Base-by-base conservation (phyloP, 2,797 vertebrate species). In the Dipus sagitta region DNA sequence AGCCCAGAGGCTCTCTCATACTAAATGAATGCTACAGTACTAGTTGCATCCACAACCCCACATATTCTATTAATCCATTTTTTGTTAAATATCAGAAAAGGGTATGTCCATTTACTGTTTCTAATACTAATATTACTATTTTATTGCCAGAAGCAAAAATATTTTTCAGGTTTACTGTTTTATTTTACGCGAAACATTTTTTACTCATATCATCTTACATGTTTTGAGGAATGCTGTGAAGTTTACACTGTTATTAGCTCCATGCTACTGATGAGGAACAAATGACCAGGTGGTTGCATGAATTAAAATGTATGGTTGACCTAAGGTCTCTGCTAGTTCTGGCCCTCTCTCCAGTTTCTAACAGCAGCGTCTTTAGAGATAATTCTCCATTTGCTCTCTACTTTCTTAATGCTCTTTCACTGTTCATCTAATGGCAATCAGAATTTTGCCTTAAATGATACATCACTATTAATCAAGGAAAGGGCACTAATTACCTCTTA, bases 401-500 rank as follows among this genome's bases (percentile, higher is more conserved):
- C 28, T 72, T 76, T 38, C 30, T 80, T 81, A 13, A 1, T 15
- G 82, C 70, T 80, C 4, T 32, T 76, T 87, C 24, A 38, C n/a
- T 76, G 3, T 76, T 82, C 80, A 62, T 32, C 28, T 24, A 88
- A n/a, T 30, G 67, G 21, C 52, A 84, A 11, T 91, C 54, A 77
- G 26, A 54, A 80, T 47, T 86, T 47, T 89, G 5, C 11, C 17
- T 89, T 78, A 86, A 88, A 83, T n/a, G 80, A 32, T 60, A n/a
- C 3, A 58, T 38, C 81, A 64, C 68, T 87, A 81, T 30, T 80
- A 75, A 95, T 62, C 38, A 78, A 85, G 14, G 75, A 86, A 60
- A 65, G 10, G 18, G 23, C 65, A 64, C 78, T 91, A 92, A 42
- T 76, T 94, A 74, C 60, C 18, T 85, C n/a, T 23, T 91, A 54